Base-by-base conservation (phyloP, 2,888 invertebrate species). In the Nowickia ferox region DNA sequence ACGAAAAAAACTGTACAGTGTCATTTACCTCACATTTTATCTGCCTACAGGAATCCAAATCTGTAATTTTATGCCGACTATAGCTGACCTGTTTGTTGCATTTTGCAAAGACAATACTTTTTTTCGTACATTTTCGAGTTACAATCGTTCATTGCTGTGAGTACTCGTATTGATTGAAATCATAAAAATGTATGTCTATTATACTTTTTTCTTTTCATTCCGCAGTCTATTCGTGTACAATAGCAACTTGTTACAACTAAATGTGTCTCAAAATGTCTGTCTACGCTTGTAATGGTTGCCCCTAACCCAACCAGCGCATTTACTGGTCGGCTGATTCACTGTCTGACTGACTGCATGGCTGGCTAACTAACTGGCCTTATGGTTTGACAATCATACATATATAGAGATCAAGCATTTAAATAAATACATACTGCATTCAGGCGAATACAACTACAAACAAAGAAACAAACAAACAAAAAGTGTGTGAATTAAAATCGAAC, bases 181-280 rank as follows among this genome's bases (percentile, higher is more conserved):
- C 69, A 63, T 71, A 78, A 63, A 48, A 69, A 51, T 44, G n/a
- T 46, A 48, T 68, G 65, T 69, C 40, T 48, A 40, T 48, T 22
- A n/a, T 42, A 46, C 19, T 46, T 48, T 51, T n/a, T n/a, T n/a
- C n/a, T n/a, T n/a, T 68, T 17, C 17, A 63, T 46, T 55, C 8
- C 15, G 40, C 46, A 71, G 83, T 53, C 51, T 72, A 13, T 59
- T 77, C 57, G 44, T 65, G 66, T 53, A 72, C 71, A 72, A 77
- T 22, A 17, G 51, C 77, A 77, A 72, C 57, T 77, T 83, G 71
- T 77, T 77, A 77, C 77, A 83, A 57, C 63, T 65, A 66, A 77
- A 83, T 77, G 71, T 83, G 71, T 76, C 57, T 77, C 82, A 83
- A 71, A 71, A 65, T 44, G 17, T 82, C 71, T 57, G 71, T 77